phyloP scores from a whole-genome alignment of 2,797 vertebrate species.

The Tarsius wallacei region DNA sequence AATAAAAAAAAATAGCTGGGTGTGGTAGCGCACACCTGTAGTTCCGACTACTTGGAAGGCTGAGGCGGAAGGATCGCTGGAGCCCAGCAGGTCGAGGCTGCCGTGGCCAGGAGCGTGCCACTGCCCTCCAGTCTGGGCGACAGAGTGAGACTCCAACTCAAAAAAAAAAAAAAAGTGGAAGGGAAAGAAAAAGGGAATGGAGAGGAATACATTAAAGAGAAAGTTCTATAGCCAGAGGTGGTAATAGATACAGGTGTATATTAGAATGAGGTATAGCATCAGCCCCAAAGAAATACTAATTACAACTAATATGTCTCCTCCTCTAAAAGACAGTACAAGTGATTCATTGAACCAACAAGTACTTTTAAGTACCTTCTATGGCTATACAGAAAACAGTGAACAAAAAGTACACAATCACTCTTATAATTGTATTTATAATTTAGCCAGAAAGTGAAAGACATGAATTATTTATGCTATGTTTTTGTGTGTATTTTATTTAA shows the following conservation, averaged over 20 bases:
- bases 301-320: neutral
- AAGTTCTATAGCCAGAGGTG: neutral
- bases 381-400: conserved; percentile 33
- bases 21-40: too few relatives aligned
- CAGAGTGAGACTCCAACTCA: too few relatives aligned
- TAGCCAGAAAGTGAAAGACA: conserved; percentile 15
- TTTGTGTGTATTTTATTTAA: conserved; percentile 64
- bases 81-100: too few relatives aligned
- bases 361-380: conserved; percentile 49
- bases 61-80: too few relatives aligned
- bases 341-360: conserved; percentile 46
- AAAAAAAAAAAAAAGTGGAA: neutral
- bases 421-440: conserved; percentile 76
- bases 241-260: neutral
- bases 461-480: conserved; percentile 78
- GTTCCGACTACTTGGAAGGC: too few relatives aligned
- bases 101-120: too few relatives aligned
- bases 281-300: neutral
- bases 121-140: too few relatives aligned
- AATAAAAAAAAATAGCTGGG: too few relatives aligned
- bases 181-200: neutral
- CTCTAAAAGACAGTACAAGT: neutral
- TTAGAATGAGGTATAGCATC: neutral
- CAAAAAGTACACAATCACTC: conserved; percentile 32
- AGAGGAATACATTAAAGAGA: neutral